phyloP scores from a whole-genome alignment of 2,113 vertebrate species.

The Dolichotis patagonum region DNA sequence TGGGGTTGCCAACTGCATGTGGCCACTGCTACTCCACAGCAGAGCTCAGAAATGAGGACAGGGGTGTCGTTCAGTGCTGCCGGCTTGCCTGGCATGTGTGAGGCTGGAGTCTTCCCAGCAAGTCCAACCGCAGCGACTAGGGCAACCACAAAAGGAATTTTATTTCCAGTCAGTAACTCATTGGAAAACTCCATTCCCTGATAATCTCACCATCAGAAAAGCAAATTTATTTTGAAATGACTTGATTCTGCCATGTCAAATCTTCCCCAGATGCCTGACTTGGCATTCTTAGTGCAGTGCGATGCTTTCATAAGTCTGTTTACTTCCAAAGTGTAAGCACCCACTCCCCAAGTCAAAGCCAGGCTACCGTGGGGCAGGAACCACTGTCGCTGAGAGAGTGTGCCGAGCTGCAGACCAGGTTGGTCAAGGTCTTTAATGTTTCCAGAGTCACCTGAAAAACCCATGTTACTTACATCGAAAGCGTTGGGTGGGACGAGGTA shows the following conservation, averaged over 20 bases:
- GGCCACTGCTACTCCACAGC: background rate
- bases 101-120: too few species aligned
- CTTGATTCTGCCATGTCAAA: background rate
- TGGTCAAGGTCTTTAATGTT: background rate
- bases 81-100: fast-evolving
- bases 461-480: too few species aligned
- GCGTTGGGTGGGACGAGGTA: background rate
- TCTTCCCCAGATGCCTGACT: background rate
- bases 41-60: background rate
- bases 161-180: background rate
- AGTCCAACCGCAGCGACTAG: fast-evolving
- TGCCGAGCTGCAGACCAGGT: too few species aligned
- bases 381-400: background rate
- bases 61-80: background rate
- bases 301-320: background rate
- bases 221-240: background rate
- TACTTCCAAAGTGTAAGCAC: background rate
- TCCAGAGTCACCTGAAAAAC: background rate
- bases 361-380: fast-evolving
- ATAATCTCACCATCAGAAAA: background rate
- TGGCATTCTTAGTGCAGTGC: background rate
- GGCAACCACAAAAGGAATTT: background rate
- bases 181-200: background rate
- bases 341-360: background rate
- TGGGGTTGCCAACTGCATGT: fast-evolving